Conservation (phyloP, 2,113 vertebrate species). For the Melozone crissalis region DNA sequence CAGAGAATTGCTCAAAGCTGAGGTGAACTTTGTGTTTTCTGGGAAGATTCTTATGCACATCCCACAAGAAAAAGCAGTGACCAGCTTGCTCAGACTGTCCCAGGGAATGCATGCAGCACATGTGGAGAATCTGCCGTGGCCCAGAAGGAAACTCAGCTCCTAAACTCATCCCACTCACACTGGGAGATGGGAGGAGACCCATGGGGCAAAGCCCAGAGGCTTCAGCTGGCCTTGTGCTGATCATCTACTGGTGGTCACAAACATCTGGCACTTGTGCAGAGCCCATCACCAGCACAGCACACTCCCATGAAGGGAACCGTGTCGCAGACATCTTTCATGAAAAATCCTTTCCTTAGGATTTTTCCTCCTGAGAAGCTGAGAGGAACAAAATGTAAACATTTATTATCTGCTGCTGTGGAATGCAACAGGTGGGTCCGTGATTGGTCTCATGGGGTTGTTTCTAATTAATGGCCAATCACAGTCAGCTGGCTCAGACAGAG, state of each 20-base stretch:
- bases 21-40: not conserved
- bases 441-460: no score
- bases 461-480: no score
- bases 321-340: no score
- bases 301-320: accelerated
- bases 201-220: not conserved
- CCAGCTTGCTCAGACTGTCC: not conserved
- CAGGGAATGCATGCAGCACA: not conserved
- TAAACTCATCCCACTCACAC: not conserved
- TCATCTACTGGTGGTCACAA: accelerated
- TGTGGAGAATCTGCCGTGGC: accelerated
- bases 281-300: not conserved
- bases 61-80: not conserved
- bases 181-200: not conserved
- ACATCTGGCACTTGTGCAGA: not conserved
- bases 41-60: not conserved
- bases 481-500: no score
- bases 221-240: not conserved
- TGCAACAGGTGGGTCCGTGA: no score
- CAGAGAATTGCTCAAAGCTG: not conserved
- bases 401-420: no score
- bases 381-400: no score
- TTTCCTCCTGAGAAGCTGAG: no score
- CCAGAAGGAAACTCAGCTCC: not conserved
- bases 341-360: no score